A percentile compares a stretch with the other conserved stretches of the same genome.
Evolutionary conservation across 2,113 vertebrate genomes (phyloP).

Genomic region (Campylorhamphus procurvoides): DNA sequence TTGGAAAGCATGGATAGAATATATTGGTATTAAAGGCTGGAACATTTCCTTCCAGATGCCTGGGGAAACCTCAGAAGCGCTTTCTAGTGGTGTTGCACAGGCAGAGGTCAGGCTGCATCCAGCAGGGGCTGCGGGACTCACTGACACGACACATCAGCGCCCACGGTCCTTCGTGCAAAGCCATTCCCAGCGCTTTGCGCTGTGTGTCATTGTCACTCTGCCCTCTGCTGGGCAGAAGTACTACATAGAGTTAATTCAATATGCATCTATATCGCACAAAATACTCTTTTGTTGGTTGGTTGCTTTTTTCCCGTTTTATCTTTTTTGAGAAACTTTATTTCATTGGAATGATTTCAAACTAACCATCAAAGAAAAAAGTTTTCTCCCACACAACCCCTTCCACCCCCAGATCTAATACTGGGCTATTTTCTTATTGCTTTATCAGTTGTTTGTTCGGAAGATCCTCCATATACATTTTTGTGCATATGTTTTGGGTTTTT

Average conservation of each 20-base stretch:
- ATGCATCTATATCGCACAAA: not conserved
- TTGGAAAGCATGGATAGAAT: not conserved
- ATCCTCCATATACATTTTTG: not conserved
- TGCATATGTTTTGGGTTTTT: not conserved
- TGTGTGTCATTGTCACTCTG: not conserved
- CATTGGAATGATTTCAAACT: not conserved
- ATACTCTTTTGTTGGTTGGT: not conserved
- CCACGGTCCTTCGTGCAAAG: fast-evolving
- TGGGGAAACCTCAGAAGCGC: not conserved
- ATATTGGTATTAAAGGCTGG: not conserved
- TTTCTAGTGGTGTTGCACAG: not conserved
- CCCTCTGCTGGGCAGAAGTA: not conserved
- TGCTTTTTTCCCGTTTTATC: not conserved
- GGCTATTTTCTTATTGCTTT: not conserved
- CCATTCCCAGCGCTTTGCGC: fast-evolving
- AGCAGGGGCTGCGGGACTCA: not conserved
- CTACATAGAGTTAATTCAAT: not conserved
- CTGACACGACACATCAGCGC: fast-evolving
- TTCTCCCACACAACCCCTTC: not conserved
- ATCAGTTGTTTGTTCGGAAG: not conserved
- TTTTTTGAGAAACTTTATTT: not conserved
- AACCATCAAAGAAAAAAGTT: not conserved
- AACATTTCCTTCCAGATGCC: not conserved
- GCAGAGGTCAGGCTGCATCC: not conserved
- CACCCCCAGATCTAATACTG: not conserved